Evolutionary conservation across 2,113 vertebrate genomes (phyloP).

Genomic region (Corvus cornix): DNA sequence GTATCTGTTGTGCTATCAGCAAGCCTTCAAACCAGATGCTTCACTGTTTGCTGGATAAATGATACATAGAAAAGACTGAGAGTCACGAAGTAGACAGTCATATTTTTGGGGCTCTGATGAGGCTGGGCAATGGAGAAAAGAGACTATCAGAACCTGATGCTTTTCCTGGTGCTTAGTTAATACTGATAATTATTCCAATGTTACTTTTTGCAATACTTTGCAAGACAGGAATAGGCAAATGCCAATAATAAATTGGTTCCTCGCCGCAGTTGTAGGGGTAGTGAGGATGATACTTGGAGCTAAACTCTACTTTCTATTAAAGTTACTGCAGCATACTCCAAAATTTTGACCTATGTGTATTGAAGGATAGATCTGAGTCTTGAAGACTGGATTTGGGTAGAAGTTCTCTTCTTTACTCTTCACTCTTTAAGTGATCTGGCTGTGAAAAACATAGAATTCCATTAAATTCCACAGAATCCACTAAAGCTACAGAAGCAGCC

Average conservation of each 20-base stretch:
- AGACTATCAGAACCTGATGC: not conserved
- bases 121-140: not conserved
- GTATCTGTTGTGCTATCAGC: not conserved
- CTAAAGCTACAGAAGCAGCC: not conserved
- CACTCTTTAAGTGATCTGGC: not conserved
- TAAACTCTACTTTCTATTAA: not conserved
- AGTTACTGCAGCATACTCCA: not conserved
- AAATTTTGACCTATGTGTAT: not conserved
- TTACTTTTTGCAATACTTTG: not conserved
- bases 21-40: not conserved
- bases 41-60: not conserved
- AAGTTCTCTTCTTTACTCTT: not conserved
- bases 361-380: not conserved
- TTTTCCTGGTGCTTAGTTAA: not conserved
- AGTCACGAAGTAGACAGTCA: not conserved
- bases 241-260: not conserved
- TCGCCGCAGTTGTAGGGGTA: not conserved
- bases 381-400: not conserved
- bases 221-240: not conserved
- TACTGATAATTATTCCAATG: not conserved
- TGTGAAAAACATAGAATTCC: not conserved
- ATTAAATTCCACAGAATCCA: not conserved
- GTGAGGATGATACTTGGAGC: not conserved
- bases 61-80: not conserved
- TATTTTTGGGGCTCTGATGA: not conserved